These are phyloP conservation scores for Shinisaurus crocodilurus DNA, from an alignment of 2,113 vertebrate species.

Conservation along the genomic window DNA sequence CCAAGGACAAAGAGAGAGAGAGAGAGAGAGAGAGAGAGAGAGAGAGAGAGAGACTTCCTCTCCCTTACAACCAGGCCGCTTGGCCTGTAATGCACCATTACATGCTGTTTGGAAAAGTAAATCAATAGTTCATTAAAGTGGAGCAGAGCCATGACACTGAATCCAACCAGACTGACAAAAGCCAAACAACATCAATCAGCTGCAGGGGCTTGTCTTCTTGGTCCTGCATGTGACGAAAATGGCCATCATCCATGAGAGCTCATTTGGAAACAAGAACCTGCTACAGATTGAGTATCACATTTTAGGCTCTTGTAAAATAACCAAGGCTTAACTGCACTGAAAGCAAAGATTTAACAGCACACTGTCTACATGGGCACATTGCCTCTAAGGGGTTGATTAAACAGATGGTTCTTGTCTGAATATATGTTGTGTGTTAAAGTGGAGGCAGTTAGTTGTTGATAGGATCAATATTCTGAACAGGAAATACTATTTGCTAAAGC, in stretches of 20 bases:
- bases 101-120: neutral
- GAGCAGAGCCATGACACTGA: neutral
- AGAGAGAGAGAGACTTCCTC: neutral
- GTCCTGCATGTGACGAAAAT: neutral
- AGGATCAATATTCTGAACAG: neutral
- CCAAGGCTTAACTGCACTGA: neutral
- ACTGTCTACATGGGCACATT: neutral
- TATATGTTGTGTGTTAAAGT: neutral
- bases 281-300: neutral
- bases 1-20: neutral
- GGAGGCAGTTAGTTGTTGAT: neutral
- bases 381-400: constrained; percentile 5
- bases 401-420: neutral
- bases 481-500: neutral
- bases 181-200: neutral
- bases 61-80: neutral
- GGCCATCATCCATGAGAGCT: neutral
- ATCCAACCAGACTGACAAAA: neutral
- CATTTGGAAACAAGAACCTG: neutral
- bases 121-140: constrained; percentile 18
- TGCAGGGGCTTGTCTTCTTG: neutral
- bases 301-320: neutral
- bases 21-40: too few relatives aligned
- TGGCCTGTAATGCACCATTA: neutral
- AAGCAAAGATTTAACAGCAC: constrained; percentile 9